Percentiles rank a stretch among this genome's conserved stretches.
phyloP scores from a whole-genome alignment of 1,140 invertebrate species.

The Lysiphlebus fabarum region DNA sequence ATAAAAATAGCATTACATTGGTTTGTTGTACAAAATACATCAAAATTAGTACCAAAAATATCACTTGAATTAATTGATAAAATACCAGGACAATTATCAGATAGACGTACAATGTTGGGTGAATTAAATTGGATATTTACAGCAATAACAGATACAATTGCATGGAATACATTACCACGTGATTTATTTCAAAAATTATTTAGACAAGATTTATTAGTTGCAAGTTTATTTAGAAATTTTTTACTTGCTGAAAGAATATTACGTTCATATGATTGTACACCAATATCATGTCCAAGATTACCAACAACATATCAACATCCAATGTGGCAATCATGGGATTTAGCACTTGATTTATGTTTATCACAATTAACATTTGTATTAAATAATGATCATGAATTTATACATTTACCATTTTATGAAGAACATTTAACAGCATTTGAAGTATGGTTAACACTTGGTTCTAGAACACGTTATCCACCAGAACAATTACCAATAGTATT shows the following conservation, averaged over 20 bases:
- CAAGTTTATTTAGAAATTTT: slow-evolving; percentile 96
- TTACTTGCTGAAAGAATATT: slow-evolving; percentile 95
- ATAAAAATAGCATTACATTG: slow-evolving; percentile 95
- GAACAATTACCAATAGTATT: slow-evolving; percentile 97
- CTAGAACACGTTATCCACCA: slow-evolving; percentile 75
- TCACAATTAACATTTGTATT: slow-evolving; percentile 81
- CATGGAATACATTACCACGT: slow-evolving; percentile 93
- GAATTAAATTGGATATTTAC: slow-evolving; percentile 99
- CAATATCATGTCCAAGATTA: slow-evolving; percentile 84
- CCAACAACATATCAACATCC: slow-evolving; percentile 85
- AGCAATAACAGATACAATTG: slow-evolving; percentile 99
- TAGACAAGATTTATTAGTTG: slow-evolving; percentile 95
- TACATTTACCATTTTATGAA: slow-evolving; percentile 91
- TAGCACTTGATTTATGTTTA: slow-evolving; percentile 90
- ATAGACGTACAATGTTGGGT: slow-evolving; percentile 94
- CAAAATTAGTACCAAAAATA: slow-evolving; percentile 76
- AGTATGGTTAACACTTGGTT: slow-evolving; percentile 86
- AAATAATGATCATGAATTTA: slow-evolving; percentile 63
- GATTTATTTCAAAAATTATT: slow-evolving; percentile 97
- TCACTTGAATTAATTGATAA: slow-evolving; percentile 85
- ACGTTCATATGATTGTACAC: slow-evolving; percentile 93
- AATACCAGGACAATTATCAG: slow-evolving; percentile 92
- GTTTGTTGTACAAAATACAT: slow-evolving; percentile 85
- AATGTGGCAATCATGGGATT: slow-evolving; percentile 97
- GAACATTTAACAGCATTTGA: slow-evolving; percentile 99